Base-by-base conservation (phyloP, 2,797 vertebrate species). In the Enteromius viviparus region DNA sequence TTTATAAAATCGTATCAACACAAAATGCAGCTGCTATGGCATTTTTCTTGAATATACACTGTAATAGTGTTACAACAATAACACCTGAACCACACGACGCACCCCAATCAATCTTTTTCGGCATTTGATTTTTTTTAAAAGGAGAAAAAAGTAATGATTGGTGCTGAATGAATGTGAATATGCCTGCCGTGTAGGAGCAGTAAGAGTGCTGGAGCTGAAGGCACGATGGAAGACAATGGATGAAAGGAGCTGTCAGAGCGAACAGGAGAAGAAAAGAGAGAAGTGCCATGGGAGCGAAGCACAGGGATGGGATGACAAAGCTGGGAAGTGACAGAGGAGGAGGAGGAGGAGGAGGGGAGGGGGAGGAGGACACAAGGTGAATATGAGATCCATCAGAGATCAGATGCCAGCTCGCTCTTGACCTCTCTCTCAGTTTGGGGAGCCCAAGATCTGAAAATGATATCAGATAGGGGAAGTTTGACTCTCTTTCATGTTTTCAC, bases 211-310 rank as follows among this genome's bases (percentile, higher is more conserved):
- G 79, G 71, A 87, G 81, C 76, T 84, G 87, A 85, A 84, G 84
- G 79, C 85, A 76, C 45, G 66, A 64, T 60, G 47, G 84, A 84
- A 86, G 84, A 88, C 87, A 88, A 88, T 86, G 84, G 87, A 87
- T 88, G 87, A 88, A 88, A 88, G 86, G 84, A 87, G 84, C 86
- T 88, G 87, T 88, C 87, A 88, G 87, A 83, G 75, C 51, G 77
- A 69, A 69, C 65, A 78, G 80, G 76, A 80, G 86, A 85, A 84
- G 76, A 74, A 74, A 83, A 84, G 79, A 51, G 76, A 83, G 82
- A 77, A 87, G 86, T 85, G 84, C 86, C 69, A 83, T 83, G 82
- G 84, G 80, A 87, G 74, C 62, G 80, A 74, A 80, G 55, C 76
- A 82, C 65, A 85, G 75, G 86, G 82, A 89, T 74, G 82, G 77